Evolutionary conservation across 2,888 invertebrate species (phyloP).

Genomic region (Lasioglossum villosulum): DNA sequence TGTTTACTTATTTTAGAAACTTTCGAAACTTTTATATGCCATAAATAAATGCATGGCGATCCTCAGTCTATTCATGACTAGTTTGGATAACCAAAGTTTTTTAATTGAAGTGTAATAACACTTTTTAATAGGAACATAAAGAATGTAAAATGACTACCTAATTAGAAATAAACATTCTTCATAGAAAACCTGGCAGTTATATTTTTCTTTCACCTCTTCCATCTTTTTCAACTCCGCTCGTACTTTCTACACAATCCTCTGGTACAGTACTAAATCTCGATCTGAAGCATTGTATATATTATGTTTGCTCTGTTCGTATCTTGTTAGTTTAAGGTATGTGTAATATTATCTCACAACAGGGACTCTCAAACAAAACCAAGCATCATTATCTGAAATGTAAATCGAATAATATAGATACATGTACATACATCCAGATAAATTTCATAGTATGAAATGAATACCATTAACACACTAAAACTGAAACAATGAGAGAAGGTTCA

Average conservation of each 20-base stretch:
- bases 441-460: not conserved
- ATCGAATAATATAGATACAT: not conserved
- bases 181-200: not conserved
- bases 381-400: not conserved
- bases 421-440: not conserved
- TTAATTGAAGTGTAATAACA: not conserved
- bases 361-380: not conserved
- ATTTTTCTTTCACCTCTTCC: not conserved
- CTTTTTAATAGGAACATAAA: not conserved
- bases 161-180: not conserved
- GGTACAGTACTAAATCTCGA: not conserved
- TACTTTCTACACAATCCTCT: not conserved
- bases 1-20: not conserved
- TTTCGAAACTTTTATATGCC: not conserved
- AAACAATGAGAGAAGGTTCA: not conserved
- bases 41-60: too few relatives aligned
- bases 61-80: not conserved
- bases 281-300: not conserved
- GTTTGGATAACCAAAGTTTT: not conserved
- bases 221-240: too few relatives aligned
- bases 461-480: not conserved
- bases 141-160: not conserved
- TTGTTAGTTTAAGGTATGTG: constrained; percentile 9
- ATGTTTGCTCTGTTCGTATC: not conserved
- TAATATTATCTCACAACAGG: not conserved